These are phyloP conservation scores for Helicorthomorpha holstii DNA, from an alignment of 1,140 invertebrate genomes.

Conservation along the genomic window DNA sequence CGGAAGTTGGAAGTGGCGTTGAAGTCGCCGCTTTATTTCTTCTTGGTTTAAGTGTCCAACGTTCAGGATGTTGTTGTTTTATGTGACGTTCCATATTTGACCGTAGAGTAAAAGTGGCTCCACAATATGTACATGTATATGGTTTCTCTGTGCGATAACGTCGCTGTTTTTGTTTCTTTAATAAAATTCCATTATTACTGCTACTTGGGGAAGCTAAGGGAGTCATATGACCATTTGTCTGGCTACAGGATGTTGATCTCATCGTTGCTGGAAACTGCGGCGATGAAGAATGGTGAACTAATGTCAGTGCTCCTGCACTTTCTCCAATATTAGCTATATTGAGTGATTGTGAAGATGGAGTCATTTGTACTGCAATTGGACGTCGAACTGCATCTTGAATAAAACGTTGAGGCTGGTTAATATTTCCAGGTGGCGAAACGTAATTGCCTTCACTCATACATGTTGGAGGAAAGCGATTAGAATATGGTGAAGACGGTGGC, in stretches of 20 bases:
- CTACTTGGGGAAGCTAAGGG: neutral
- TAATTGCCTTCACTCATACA: too few species aligned
- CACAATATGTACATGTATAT: slow-evolving; percentile 73
- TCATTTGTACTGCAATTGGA: too few species aligned
- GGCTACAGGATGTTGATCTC: neutral
- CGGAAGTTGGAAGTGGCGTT: neutral
- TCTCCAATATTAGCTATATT: too few species aligned
- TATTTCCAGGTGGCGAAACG: too few species aligned
- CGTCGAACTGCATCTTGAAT: too few species aligned
- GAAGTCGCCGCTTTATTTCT: slow-evolving; percentile 7
- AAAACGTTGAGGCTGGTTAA: too few species aligned
- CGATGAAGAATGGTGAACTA: too few species aligned
- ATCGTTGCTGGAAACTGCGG: slow-evolving; percentile 27
- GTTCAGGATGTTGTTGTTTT: slow-evolving; percentile 80
- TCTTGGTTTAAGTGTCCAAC: slow-evolving; percentile 33
- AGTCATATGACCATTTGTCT: neutral
- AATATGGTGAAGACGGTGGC: too few species aligned
- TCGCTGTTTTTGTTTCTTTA: slow-evolving; percentile 77
- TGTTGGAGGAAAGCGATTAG: too few species aligned
- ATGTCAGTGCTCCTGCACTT: too few species aligned
- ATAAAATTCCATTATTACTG: slow-evolving; percentile 7
- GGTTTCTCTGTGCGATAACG: slow-evolving; percentile 78
- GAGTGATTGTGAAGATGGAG: too few species aligned
- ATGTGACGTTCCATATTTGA: slow-evolving; percentile 88
- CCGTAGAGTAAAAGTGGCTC: slow-evolving; percentile 67